Evolutionary conservation across 2,797 vertebrate species (phyloP).

Genomic region (Takifugu rubripes): DNA sequence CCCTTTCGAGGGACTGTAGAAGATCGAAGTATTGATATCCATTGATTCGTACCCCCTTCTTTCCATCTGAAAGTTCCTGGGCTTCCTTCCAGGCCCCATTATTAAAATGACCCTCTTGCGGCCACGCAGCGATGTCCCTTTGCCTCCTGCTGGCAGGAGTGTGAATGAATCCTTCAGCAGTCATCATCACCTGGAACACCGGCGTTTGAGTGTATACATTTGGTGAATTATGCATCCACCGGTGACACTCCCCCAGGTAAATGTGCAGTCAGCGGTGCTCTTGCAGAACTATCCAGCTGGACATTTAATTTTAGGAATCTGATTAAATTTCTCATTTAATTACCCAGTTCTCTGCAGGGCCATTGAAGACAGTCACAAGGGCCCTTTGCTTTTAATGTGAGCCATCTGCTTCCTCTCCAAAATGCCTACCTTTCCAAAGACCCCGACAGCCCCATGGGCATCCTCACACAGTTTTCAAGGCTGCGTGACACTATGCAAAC

Average conservation of each 20-base stretch:
- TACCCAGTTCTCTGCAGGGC: constrained; percentile 80
- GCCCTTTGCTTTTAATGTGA: constrained; percentile 79
- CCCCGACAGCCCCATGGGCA: constrained; percentile 58
- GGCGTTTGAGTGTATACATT: constrained; percentile 61
- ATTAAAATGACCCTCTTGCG: constrained; percentile 68
- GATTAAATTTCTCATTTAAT: constrained; percentile 87
- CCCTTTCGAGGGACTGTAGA: background rate
- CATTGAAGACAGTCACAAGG: constrained; percentile 80
- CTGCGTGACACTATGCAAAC: constrained; percentile 29
- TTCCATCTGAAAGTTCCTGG: constrained; percentile 36
- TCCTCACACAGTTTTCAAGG: constrained; percentile 50
- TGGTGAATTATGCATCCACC: constrained; percentile 67
- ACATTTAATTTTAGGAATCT: constrained; percentile 85
- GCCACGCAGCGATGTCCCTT: constrained; percentile 65
- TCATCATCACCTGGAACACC: constrained; percentile 77
- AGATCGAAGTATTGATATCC: constrained; percentile 10
- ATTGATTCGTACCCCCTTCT: constrained; percentile 22
- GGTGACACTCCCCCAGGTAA: constrained; percentile 66
- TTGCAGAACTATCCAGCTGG: constrained; percentile 79
- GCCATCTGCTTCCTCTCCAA: constrained; percentile 82
- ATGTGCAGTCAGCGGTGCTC: constrained; percentile 74
- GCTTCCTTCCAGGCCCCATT: constrained; percentile 63
- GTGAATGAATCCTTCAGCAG: constrained; percentile 78
- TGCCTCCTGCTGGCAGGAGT: constrained; percentile 73
- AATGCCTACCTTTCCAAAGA: constrained; percentile 71